Evolutionary conservation across 2,797 vertebrate species (phyloP), one percentile per base, ranked within the genome.

Genomic region (Oophaga sylvatica): DNA sequence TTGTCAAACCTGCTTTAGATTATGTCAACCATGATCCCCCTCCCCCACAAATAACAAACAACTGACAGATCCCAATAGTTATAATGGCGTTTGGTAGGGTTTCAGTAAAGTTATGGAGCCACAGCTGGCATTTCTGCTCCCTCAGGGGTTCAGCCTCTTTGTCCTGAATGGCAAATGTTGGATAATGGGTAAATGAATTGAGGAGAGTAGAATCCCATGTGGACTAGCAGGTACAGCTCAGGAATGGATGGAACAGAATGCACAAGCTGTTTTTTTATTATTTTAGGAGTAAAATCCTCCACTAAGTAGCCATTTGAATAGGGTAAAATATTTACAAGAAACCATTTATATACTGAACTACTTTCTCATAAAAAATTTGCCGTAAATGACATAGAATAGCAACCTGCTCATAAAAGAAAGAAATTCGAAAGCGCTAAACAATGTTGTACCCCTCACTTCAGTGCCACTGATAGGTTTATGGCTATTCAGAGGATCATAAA

Each of bases 401-500:
- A 85, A 88, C 63, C n/a, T 45, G 29, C 60, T 76, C 48, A 87
- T 65, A 81, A 85, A 67, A 62, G 83, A 62, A 80, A 67, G 73
- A 82, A 65, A 56, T 57, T 41, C 20, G 4, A 59, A 70, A 83
- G 45, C 16, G 48, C 56, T 80, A 84, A 84, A 84, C 65, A 77
- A 85, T 68, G 60, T 59, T 82, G 60, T 75, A 77, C 70, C 83
- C 84, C 48, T 85, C 60, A 60, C 48, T 68, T 81, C 79, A 45
- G 71, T 77, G 83, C 67, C 87, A 88, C 70, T 85, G 83, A 85
- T 85, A 89, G 87, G 83, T 95, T 95, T 94, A 95, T 93, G 93
- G 94, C 94, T 91, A 94, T 93, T 95, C 91, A 92, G 95, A 94
- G 94, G 93, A 93, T 93, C 86, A 92, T 96, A 96, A 96, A 96